Percentiles rank a stretch among this genome's conserved stretches.
phyloP scores from a whole-genome alignment of 2,888 invertebrate genomes.

The Smittia aterrima region DNA sequence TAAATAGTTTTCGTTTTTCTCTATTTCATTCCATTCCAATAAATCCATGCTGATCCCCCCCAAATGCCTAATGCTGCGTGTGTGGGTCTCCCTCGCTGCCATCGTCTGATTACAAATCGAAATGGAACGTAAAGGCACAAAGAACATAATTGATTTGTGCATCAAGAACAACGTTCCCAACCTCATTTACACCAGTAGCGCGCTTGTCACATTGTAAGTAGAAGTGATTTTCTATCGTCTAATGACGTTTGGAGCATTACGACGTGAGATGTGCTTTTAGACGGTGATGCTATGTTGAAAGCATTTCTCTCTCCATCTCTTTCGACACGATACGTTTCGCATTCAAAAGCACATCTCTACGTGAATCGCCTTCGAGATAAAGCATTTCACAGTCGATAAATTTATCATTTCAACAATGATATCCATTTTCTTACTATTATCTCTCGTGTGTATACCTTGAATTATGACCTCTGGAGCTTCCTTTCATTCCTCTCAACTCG shows the following conservation, averaged over 20 bases:
- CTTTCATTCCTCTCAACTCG: slow-evolving; percentile 9
- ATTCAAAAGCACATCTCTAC: slow-evolving; percentile 17
- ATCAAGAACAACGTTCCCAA: slow-evolving; percentile 56
- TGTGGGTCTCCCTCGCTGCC: not conserved
- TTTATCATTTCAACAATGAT: slow-evolving; percentile 39
- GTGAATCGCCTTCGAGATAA: slow-evolving; percentile 30
- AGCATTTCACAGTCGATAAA: slow-evolving; percentile 41
- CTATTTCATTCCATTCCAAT: slow-evolving; percentile 32
- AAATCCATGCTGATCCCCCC: slow-evolving; percentile 37
- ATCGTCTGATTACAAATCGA: not conserved
- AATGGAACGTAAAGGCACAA: slow-evolving; percentile 56
- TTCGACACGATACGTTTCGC: slow-evolving; percentile 5
- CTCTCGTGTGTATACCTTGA: slow-evolving; percentile 36
- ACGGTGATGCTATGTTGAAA: not conserved
- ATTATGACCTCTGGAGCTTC: slow-evolving; percentile 35
- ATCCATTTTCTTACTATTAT: slow-evolving; percentile 31
- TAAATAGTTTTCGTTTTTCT: slow-evolving; percentile 34
- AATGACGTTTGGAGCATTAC: not conserved
- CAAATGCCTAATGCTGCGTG: slow-evolving; percentile 24
- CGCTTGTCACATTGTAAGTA: slow-evolving; percentile 55
- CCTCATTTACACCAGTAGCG: slow-evolving; percentile 62
- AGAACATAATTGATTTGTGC: slow-evolving; percentile 60
- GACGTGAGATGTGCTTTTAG: not conserved
- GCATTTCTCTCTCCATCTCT: not conserved
- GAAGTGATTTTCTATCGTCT: slow-evolving; percentile 1